phyloP scores from a whole-genome alignment of 2,888 invertebrate species.

The Lithosia quadra region DNA sequence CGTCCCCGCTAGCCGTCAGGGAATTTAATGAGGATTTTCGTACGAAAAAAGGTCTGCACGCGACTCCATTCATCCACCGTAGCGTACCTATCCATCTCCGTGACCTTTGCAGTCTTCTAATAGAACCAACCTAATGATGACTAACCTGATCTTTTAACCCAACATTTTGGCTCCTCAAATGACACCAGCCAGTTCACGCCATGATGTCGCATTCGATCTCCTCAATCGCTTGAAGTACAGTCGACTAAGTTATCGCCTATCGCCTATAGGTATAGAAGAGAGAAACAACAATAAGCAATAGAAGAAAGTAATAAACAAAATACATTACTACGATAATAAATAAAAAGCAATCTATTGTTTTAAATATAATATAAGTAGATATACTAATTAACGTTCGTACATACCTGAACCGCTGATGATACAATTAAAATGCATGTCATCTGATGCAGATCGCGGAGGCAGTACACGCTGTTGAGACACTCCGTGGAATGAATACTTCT shows the following conservation, averaged over 20 bases:
- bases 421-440: neutral
- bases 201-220: neutral
- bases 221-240: neutral
- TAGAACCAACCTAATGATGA: neutral
- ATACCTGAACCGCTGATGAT: neutral
- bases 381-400: neutral
- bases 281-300: neutral
- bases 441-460: constrained; percentile 72
- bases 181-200: neutral
- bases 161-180: neutral
- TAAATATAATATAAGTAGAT: neutral
- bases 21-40: too few relatives aligned
- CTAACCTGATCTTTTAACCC: too few relatives aligned
- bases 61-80: too few relatives aligned
- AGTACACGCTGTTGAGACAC: constrained; percentile 72
- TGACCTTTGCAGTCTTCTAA: neutral
- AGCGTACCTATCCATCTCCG: too few relatives aligned
- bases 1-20: too few relatives aligned
- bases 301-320: too few relatives aligned
- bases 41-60: too few relatives aligned
- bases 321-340: neutral
- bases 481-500: constrained; percentile 83
- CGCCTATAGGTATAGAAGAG: neutral
- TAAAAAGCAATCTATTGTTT: neutral
- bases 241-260: neutral